Percentiles rank a stretch among this genome's conserved stretches.
These are phyloP conservation scores for Scylla paramamosain DNA, from an alignment of 1,140 invertebrate genomes.

Conservation along the genomic window DNA sequence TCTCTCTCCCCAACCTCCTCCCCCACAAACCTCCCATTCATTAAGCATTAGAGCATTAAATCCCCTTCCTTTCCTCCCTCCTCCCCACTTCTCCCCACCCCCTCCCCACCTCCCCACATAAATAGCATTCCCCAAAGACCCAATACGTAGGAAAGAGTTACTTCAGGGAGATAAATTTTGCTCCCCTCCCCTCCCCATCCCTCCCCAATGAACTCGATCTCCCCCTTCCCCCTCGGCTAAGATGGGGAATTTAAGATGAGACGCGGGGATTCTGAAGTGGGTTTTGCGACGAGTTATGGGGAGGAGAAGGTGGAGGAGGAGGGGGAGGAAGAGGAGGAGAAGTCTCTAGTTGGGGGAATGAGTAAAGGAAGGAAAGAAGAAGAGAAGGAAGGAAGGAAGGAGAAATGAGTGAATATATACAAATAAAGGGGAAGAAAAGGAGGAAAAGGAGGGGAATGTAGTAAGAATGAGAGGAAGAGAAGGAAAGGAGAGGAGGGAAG, in stretches of 20 bases:
- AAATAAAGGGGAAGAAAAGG: too few species aligned
- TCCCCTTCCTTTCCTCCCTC: background rate
- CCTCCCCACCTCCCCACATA: background rate
- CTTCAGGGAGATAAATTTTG: too few species aligned
- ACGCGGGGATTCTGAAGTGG: conserved; percentile 26
- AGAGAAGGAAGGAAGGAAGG: background rate
- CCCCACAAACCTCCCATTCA: background rate
- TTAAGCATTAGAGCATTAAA: too few species aligned
- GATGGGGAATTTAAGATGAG: conserved; percentile 55
- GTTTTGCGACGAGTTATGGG: conserved; percentile 31
- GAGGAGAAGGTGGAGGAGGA: background rate
- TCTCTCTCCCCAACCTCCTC: background rate
- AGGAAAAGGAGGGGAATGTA: too few species aligned
- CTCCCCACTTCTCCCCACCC: background rate
- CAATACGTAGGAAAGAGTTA: too few species aligned
- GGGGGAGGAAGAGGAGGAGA: background rate
- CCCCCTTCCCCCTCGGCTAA: background rate
- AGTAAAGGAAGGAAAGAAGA: background rate
- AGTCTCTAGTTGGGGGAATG: background rate
- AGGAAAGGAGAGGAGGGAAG: too few species aligned
- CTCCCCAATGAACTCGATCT: too few species aligned
- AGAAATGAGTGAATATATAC: background rate
- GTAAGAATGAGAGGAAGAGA: too few species aligned
- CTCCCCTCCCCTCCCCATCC: too few species aligned
- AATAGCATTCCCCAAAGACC: too few species aligned